These are phyloP conservation scores for Ailurus styani DNA, from an alignment of 2,113 vertebrate species.

Conservation along the genomic window DNA sequence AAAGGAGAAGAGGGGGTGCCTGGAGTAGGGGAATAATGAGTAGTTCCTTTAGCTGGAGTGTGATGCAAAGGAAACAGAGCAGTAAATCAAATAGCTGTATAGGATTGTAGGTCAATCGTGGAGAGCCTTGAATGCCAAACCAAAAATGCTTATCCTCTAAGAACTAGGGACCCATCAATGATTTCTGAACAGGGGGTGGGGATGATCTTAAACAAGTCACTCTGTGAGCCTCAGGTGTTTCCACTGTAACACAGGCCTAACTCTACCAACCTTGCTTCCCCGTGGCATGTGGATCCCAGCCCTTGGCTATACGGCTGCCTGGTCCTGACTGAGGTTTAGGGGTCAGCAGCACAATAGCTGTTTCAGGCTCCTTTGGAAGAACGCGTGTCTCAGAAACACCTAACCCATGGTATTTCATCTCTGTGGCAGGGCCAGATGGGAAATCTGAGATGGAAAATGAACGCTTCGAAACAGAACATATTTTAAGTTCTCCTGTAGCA, in stretches of 20 bases:
- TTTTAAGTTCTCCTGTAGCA: slow-evolving; percentile 57
- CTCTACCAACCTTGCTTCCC: neutral
- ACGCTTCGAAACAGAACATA: slow-evolving; percentile 46
- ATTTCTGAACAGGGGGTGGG: neutral
- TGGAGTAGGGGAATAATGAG: neutral
- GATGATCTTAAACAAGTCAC: neutral
- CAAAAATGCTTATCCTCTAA: neutral
- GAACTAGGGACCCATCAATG: neutral
- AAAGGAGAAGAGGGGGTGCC: neutral
- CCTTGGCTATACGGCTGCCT: rapidly evolving
- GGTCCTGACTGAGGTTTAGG: neutral
- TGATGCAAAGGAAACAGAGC: neutral
- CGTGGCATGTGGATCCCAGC: neutral
- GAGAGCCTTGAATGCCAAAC: neutral
- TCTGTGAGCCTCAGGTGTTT: neutral
- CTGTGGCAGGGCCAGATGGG: slow-evolving; percentile 54
- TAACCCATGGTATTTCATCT: slow-evolving; percentile 56
- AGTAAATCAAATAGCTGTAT: neutral
- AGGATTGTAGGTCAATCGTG: neutral
- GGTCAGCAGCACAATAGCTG: slow-evolving; percentile 34
- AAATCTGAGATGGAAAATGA: slow-evolving; percentile 60
- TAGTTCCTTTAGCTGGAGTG: neutral
- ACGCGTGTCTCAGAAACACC: slow-evolving; percentile 56
- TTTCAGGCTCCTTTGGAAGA: slow-evolving; percentile 42
- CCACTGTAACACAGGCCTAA: neutral